Evolutionary conservation across 2,797 vertebrate genomes (phyloP).

Genomic region (Tympanoctomys barrerae): DNA sequence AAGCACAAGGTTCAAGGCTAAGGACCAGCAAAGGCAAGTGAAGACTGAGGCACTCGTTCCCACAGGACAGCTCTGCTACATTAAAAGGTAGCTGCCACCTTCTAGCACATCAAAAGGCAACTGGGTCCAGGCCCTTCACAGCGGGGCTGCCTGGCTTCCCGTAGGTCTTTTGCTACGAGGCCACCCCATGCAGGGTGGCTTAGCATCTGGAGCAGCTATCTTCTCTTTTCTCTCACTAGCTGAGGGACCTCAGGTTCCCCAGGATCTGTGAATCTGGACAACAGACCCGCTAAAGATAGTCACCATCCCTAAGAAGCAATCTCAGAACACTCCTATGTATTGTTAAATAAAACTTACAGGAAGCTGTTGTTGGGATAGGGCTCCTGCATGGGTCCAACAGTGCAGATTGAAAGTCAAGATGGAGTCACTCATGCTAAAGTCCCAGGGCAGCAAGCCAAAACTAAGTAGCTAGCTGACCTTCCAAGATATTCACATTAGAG

Average conservation of each 20-base stretch:
- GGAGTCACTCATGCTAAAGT: background rate
- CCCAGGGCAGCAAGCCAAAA: background rate
- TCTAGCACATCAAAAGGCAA: background rate
- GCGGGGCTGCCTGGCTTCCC: background rate
- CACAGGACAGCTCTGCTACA: background rate
- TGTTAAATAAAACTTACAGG: background rate
- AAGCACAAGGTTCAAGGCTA: background rate
- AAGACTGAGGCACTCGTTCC: background rate
- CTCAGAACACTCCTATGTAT: background rate
- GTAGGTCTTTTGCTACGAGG: background rate
- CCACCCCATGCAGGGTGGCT: background rate
- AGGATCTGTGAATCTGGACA: background rate
- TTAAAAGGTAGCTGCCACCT: background rate
- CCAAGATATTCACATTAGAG: background rate
- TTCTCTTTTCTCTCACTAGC: too few relatives aligned
- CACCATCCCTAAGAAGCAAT: background rate
- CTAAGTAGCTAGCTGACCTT: background rate
- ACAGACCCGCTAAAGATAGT: background rate
- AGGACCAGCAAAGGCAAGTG: background rate
- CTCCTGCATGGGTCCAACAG: background rate
- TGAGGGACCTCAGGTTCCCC: background rate
- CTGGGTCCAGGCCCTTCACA: background rate
- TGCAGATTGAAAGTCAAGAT: background rate
- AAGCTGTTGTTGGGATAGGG: background rate
- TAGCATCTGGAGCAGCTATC: background rate